A percentile compares a stretch with the other conserved stretches of the same genome.
These are phyloP conservation scores for Lepidurus apus DNA, from an alignment of 1,140 invertebrate species.

Conservation along the genomic window DNA sequence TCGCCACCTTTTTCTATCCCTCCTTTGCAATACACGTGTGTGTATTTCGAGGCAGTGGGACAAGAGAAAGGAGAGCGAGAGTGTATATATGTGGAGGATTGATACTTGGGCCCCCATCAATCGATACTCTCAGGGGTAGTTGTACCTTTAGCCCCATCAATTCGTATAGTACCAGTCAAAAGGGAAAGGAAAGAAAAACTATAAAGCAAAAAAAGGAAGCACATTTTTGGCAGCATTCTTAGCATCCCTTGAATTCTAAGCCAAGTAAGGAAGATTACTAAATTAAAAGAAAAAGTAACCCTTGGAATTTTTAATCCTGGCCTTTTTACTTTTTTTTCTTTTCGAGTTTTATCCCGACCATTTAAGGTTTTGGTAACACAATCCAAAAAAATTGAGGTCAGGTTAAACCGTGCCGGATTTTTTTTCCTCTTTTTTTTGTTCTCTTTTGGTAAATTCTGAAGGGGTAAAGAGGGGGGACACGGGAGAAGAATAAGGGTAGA, in stretches of 20 bases:
- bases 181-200: no score
- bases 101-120: conserved; percentile 9
- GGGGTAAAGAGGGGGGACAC: neutral
- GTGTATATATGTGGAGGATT: neutral
- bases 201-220: no score
- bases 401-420: neutral
- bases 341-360: no score
- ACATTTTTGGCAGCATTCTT: no score
- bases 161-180: no score
- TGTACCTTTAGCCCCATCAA: neutral
- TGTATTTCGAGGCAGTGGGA: neutral
- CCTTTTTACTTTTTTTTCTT: no score
- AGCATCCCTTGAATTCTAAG: no score
- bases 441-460: neutral
- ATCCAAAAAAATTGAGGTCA: neutral
- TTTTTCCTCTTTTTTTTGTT: neutral
- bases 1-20: neutral
- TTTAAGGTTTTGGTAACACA: neutral
- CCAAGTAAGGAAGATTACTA: no score
- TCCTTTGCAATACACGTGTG: neutral
- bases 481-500: neutral
- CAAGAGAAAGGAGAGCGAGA: neutral
- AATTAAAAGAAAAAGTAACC: no score
- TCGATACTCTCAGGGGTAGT: conserved; percentile 1
- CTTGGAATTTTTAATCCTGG: no score